A percentile compares a stretch with the other conserved stretches of the same genome.
Conservation (phyloP, 1,140 invertebrate species). For the Leptinotarsa lineolata region DNA sequence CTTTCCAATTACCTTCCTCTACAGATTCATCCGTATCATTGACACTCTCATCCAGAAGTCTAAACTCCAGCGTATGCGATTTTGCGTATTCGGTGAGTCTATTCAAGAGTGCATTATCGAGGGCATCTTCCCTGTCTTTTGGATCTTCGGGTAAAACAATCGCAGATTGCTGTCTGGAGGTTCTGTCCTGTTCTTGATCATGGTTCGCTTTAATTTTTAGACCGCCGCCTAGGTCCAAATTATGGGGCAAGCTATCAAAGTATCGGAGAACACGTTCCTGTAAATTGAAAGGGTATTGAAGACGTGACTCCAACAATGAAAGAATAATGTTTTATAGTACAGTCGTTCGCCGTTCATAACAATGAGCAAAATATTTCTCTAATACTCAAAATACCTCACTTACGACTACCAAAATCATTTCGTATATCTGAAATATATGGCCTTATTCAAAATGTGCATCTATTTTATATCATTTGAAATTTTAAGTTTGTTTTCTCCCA, state of each 20-base stretch:
- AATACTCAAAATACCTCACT: no score
- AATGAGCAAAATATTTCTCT: not conserved
- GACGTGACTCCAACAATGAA: not conserved
- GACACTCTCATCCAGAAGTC: constrained; percentile 70
- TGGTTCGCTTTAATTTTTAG: constrained; percentile 66
- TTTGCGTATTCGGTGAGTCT: constrained; percentile 74
- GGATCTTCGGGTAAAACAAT: constrained; percentile 66
- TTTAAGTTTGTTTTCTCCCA: no score
- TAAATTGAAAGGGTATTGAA: constrained; percentile 32
- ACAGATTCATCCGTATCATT: constrained; percentile 68
- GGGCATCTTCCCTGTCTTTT: constrained; percentile 72
- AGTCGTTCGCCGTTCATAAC: not conserved
- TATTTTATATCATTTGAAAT: no score
- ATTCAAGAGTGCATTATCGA: constrained; percentile 76
- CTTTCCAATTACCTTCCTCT: constrained; percentile 61
- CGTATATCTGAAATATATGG: no score
- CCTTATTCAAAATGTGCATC: no score
- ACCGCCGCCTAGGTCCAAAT: constrained; percentile 67
- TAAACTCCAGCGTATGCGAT: constrained; percentile 78
- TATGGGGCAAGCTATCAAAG: constrained; percentile 64
- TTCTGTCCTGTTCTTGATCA: constrained; percentile 54
- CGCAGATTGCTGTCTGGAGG: constrained; percentile 53
- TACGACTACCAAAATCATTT: no score
- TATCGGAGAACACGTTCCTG: constrained; percentile 71
- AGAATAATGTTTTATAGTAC: not conserved